Evolutionary conservation across 2,888 invertebrate species (phyloP), one percentile per base, ranked within the genome.

Genomic region (Brachycybe producta): DNA sequence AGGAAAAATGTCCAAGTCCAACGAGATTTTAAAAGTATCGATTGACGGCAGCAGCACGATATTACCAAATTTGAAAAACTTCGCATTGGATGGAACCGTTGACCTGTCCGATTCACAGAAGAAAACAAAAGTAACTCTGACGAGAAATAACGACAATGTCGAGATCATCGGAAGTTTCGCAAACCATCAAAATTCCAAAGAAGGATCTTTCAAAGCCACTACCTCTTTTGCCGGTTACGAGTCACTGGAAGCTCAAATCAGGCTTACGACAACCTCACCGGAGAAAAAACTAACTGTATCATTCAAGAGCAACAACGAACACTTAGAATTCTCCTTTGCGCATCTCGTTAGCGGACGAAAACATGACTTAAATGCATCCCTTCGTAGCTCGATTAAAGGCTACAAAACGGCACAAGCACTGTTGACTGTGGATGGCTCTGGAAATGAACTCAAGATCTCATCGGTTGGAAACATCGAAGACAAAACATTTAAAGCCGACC

Each of bases 121-220:
- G 17, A n/a, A n/a, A 7, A 19, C 19, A 5, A n/a, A 36, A n/a
- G 5, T 36, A n/a, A 36, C 34, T 19, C 34, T 21, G 19, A n/a
- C 30, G 23, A 45, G 34, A 45, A 34, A 36, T 32, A 24, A 45
- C 19, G 34, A 17, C 45, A 32, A 23, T 32, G 19, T 45, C 45
- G 7, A 1, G 5, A n/a, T 45, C 45, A 36, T 7, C n/a, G 36
- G 36, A 5, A 36, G 17, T n/a, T 36, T 11, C 36, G 36, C 5
- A n/a, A 36, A n/a, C 36, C n/a, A n/a, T 8, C 7, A n/a, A n/a
- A 5, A 5, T 5, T 5, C 5, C 30, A 30, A 8, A n/a, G 5
- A n/a, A 7, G 36, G 36, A 17, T 5, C n/a, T 17, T 36, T 36
- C 5, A 36, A n/a, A n/a, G 15, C 19, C 15, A 36, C 36, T 5